phyloP scores from a whole-genome alignment of 2,797 vertebrate species.

The Esox masquinongy region DNA sequence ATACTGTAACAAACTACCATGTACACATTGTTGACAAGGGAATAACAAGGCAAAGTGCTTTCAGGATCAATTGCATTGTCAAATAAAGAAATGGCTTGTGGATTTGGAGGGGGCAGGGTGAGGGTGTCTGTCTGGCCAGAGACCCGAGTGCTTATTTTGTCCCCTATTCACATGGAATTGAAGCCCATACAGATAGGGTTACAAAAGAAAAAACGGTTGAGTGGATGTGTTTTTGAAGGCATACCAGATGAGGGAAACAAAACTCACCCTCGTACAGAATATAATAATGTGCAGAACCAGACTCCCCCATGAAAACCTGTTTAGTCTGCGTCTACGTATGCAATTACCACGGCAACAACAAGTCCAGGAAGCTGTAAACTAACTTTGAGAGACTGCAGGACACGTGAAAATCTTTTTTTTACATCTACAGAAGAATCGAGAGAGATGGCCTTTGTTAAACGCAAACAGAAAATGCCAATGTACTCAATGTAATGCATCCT shows the following conservation, averaged over 20 bases:
- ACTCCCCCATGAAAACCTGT: conserved; percentile 50
- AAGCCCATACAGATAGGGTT: conserved; percentile 51
- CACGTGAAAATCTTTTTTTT: conserved; percentile 42
- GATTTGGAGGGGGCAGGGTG: conserved; percentile 61
- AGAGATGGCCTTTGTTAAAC: conserved; percentile 12
- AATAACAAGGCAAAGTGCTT: conserved; percentile 84
- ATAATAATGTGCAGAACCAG: conserved; percentile 51
- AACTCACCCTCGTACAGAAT: conserved; percentile 54
- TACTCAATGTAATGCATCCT: conserved; percentile 42
- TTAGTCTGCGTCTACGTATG: conserved; percentile 52
- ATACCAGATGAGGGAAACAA: conserved; percentile 57
- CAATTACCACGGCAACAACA: conserved; percentile 54
- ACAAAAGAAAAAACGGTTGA: conserved; percentile 60
- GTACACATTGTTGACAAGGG: conserved; percentile 74
- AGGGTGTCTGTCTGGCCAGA: conserved; percentile 32
- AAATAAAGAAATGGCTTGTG: conserved; percentile 80
- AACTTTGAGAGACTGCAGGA: conserved; percentile 43
- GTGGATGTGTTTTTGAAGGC: conserved; percentile 64
- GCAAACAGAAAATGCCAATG: conserved; percentile 44
- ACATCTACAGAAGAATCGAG: conserved; percentile 19
- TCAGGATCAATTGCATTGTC: conserved; percentile 81
- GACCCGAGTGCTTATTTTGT: conserved; percentile 72
- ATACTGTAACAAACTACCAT: conserved; percentile 79
- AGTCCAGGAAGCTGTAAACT: conserved; percentile 71
- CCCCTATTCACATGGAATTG: conserved; percentile 60